These are phyloP conservation scores for Drosophila parvula DNA, from an alignment of 1,140 invertebrate genomes.

Conservation along the genomic window DNA sequence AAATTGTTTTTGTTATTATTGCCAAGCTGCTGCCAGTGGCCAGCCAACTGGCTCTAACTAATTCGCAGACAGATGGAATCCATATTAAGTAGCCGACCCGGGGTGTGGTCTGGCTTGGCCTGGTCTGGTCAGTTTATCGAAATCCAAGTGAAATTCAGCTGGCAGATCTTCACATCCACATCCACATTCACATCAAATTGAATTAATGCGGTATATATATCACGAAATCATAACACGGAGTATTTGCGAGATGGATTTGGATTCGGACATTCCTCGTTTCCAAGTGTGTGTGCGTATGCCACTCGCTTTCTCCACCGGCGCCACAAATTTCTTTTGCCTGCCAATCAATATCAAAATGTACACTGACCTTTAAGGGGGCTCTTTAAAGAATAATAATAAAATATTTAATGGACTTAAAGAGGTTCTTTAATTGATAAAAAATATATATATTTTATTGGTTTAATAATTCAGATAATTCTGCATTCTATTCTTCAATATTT, in stretches of 20 bases:
- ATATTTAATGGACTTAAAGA: too few relatives aligned
- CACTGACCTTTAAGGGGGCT: not conserved
- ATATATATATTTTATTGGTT: too few relatives aligned
- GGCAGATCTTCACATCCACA: constrained; percentile 18
- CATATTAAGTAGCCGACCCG: constrained; percentile 36
- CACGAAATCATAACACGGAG: constrained; percentile 65
- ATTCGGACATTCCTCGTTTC: constrained; percentile 22
- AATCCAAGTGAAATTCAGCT: constrained; percentile 50
- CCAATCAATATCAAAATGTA: constrained; percentile 33
- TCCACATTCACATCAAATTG: constrained; percentile 64
- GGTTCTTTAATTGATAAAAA: not conserved
- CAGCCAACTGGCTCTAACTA: constrained; percentile 32
- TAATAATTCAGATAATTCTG: not conserved
- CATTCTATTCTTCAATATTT: not conserved
- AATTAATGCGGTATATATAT: constrained; percentile 77
- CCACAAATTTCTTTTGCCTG: constrained; percentile 25
- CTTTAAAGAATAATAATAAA: not conserved
- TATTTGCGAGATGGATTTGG: constrained; percentile 17
- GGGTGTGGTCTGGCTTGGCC: not conserved
- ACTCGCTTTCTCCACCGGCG: not conserved
- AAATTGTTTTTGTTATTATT: constrained; percentile 34
- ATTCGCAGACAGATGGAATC: constrained; percentile 36
- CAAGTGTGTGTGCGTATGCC: not conserved
- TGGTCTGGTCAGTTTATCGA: constrained; percentile 50
- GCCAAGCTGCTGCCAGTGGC: constrained; percentile 8